Percentiles rank a stretch among this genome's conserved stretches.
These are phyloP conservation scores for Hystrix cristata DNA, from an alignment of 2,113 vertebrate genomes.

Conservation along the genomic window DNA sequence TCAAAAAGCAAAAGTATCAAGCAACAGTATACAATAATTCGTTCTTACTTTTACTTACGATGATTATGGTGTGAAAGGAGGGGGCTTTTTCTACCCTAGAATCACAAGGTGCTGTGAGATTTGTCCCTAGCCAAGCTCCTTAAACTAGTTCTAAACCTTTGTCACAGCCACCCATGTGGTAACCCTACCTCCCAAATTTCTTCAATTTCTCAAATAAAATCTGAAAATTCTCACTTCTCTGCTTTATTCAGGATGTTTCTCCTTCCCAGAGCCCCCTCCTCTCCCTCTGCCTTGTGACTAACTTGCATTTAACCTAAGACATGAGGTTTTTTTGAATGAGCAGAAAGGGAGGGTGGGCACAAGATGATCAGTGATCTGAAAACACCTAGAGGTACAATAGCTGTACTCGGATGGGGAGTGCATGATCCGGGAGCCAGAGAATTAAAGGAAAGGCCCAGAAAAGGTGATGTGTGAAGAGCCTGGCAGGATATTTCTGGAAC, in stretches of 20 bases:
- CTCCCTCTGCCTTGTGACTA: background rate
- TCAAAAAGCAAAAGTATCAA: conserved; percentile 22
- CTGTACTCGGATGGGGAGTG: background rate
- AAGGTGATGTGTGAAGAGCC: background rate
- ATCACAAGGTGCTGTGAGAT: background rate
- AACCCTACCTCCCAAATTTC: background rate
- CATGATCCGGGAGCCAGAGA: background rate
- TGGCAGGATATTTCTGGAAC: background rate
- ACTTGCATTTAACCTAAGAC: background rate
- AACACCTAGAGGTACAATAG: background rate
- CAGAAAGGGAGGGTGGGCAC: background rate
- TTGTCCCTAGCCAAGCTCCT: background rate
- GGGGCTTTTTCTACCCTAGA: background rate
- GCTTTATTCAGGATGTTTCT: background rate
- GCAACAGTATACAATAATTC: background rate
- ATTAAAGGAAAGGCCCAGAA: background rate
- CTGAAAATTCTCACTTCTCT: background rate
- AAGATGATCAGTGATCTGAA: background rate
- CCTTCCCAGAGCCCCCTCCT: background rate
- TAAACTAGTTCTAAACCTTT: background rate
- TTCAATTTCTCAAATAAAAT: background rate
- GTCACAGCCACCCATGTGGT: background rate
- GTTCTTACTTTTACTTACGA: background rate
- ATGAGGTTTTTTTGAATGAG: background rate
- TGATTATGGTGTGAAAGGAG: background rate